Conservation (phyloP, 2,113 vertebrate genomes). For the Rhipidura dahli region DNA sequence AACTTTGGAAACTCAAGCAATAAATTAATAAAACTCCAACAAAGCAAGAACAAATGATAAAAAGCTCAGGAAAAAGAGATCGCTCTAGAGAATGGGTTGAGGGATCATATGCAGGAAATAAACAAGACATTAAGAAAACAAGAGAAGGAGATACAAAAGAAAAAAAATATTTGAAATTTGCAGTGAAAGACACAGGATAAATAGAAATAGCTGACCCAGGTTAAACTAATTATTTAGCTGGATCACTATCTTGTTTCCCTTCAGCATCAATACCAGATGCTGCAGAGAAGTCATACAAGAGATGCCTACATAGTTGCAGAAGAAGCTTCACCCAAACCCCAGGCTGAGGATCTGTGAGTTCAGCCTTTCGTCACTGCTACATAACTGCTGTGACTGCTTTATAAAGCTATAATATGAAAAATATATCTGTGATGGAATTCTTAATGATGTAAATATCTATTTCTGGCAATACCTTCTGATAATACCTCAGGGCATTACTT, state of each 20-base stretch:
- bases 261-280: neutral
- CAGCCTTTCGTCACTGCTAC: neutral
- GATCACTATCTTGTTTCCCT: neutral
- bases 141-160: neutral
- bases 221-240: neutral
- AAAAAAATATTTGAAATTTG: neutral
- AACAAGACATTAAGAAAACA: neutral
- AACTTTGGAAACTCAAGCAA: neutral
- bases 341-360: neutral
- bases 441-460: neutral
- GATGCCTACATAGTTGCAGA: neutral
- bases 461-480: neutral
- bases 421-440: neutral
- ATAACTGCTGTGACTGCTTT: neutral
- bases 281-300: neutral
- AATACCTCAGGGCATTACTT: neutral
- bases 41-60: neutral
- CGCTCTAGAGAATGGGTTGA: neutral
- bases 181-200: neutral
- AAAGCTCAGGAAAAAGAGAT: neutral
- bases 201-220: neutral
- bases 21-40: neutral
- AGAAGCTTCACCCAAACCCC: neutral
- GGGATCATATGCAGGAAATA: neutral
- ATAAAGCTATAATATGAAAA: neutral